Evolutionary conservation across 2,797 vertebrate genomes (phyloP), one percentile per base, ranked within the genome.

Genomic region (Epinephelus awoara): DNA sequence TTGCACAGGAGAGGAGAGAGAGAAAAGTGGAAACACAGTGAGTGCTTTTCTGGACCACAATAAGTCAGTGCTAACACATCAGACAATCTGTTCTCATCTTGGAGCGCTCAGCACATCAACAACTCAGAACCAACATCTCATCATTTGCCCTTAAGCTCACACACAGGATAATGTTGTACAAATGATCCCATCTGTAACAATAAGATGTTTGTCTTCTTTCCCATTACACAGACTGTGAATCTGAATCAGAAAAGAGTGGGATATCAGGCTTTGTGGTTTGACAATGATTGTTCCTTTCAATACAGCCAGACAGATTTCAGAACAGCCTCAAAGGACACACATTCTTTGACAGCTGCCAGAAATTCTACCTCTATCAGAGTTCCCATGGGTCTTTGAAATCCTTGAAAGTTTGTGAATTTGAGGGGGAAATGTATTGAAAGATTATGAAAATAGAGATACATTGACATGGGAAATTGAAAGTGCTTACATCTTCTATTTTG

Each of bases 1-100:
- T 14, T 34, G 68, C 81, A 72, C 44, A 84, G 23, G 13, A 55
- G 46, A 69, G 40, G 50, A 73, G 52, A 72, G 9, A 85, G 10
- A 68, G 4, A 11, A 51, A 51, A n/a, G 66, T 38, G 6, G 23
- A 18, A 25, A 55, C 18, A 82, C 14, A 61, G 42, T 85, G 63
- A 83, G 72, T 57, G 23, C 52, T 63, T 72, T 55, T 66, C 21
- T 66, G 65, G 0, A 23, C 21, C 23, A 13, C 15, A 12, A 27
- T 63, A 71, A 64, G 40, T 77, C 59, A 34, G 17, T 40, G 65
- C 19, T 44, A 51, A 61, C 38, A 64, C 15, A 64, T 44, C 21
- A 81, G 19, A 47, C n/a, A 34, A 42, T 74, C 65, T 66, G 34
- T 34, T 49, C n/a, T 50, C 42, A 58, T 68, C 21, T 13, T 59